Percentiles rank a stretch among this genome's conserved stretches.
Conservation (phyloP, 2,888 invertebrate species). For the Trachelus tabidus region DNA sequence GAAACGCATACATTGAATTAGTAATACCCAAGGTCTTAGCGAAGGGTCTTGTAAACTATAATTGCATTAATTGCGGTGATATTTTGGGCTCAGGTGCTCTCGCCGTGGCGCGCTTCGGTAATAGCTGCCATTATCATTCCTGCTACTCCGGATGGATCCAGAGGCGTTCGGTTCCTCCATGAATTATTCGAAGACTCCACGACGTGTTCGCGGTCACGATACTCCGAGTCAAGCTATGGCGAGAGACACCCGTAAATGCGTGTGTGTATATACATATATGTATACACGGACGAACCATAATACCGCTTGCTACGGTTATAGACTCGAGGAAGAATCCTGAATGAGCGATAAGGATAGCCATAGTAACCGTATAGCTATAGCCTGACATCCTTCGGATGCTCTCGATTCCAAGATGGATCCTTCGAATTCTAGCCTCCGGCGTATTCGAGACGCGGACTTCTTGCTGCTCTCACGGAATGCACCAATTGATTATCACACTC, state of each 20-base stretch:
- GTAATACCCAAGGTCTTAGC: constrained; percentile 48
- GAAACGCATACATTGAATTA: constrained; percentile 48
- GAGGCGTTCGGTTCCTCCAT: background rate
- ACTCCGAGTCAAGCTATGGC: background rate
- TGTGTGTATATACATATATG: background rate
- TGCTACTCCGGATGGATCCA: constrained; percentile 20
- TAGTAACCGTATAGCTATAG: background rate
- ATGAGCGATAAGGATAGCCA: background rate
- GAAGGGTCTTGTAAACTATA: constrained; percentile 64
- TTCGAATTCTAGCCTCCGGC: constrained; percentile 23
- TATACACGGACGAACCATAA: background rate
- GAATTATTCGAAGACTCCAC: background rate
- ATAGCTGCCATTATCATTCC: constrained; percentile 63
- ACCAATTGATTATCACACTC: constrained; percentile 61
- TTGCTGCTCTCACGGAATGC: constrained; percentile 58
- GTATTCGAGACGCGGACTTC: constrained; percentile 46
- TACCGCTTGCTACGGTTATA: background rate
- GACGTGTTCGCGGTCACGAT: background rate
- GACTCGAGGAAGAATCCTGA: background rate
- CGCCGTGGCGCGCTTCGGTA: constrained; percentile 60
- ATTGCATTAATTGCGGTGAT: constrained; percentile 65
- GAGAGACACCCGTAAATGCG: background rate
- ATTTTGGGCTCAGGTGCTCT: constrained; percentile 64
- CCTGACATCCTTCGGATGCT: background rate
- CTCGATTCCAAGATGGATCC: background rate